A percentile compares a stretch with the other conserved stretches of the same genome.
These are phyloP conservation scores for Morone chrysops DNA, from an alignment of 2,113 vertebrate species.

Conservation along the genomic window DNA sequence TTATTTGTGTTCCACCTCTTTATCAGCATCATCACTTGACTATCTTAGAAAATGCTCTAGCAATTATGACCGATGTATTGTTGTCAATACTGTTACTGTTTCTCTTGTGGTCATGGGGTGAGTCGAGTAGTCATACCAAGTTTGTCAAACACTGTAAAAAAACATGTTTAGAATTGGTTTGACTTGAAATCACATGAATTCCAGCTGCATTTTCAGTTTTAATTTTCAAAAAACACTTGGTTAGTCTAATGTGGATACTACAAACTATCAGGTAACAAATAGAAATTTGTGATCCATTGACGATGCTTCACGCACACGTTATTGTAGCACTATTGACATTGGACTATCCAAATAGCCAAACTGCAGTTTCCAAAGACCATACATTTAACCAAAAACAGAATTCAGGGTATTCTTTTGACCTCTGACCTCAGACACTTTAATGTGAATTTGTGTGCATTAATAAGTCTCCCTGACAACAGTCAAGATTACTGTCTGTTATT, in stretches of 20 bases:
- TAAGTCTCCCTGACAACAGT: slow-evolving; percentile 20
- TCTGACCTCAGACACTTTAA: slow-evolving; percentile 29
- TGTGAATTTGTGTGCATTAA: slow-evolving; percentile 12
- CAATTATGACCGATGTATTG: slow-evolving; percentile 67
- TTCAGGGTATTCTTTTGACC: slow-evolving; percentile 29
- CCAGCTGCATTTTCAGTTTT: slow-evolving; percentile 56
- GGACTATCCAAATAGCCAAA: background rate
- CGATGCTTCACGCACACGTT: background rate
- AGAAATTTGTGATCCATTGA: background rate
- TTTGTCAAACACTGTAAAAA: slow-evolving; percentile 56
- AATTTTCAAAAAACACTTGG: slow-evolving; percentile 4
- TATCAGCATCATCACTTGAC: slow-evolving; percentile 37
- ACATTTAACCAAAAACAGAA: background rate
- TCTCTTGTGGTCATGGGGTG: slow-evolving; percentile 64
- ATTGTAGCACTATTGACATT: background rate
- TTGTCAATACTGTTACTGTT: slow-evolving; percentile 68
- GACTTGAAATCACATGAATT: slow-evolving; percentile 52
- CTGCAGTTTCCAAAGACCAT: background rate
- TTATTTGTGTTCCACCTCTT: slow-evolving; percentile 13
- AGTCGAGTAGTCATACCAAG: slow-evolving; percentile 36
- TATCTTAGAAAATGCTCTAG: slow-evolving; percentile 53
- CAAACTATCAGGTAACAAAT: slow-evolving; percentile 22
- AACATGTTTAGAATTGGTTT: slow-evolving; percentile 50
- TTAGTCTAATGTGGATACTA: slow-evolving; percentile 23
- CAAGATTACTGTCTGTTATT: background rate